Conservation (phyloP, 2,888 invertebrate species). For the Epinotia demarniana region DNA sequence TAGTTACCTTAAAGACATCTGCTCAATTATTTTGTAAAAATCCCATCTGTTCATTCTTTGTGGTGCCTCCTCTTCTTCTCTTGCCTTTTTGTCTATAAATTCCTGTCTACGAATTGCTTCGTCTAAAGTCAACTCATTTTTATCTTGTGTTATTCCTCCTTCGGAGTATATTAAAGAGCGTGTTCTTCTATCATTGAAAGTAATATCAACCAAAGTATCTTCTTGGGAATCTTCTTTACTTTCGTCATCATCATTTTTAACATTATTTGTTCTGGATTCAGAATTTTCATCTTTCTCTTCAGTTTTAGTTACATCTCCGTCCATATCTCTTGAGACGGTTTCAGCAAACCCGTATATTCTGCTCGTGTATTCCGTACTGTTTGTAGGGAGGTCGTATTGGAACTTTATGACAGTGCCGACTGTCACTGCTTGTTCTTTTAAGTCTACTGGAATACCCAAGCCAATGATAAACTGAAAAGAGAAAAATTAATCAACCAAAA, state of each 20-base stretch:
- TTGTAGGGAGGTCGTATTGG: constrained; percentile 87
- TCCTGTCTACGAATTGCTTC: constrained; percentile 82
- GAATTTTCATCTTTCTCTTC: constrained; percentile 45
- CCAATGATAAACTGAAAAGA: constrained; percentile 86
- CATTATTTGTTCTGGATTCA: constrained; percentile 48
- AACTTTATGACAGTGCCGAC: constrained; percentile 88
- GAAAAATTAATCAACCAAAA: constrained; percentile 33
- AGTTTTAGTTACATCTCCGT: constrained; percentile 55
- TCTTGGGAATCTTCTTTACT: constrained; percentile 52
- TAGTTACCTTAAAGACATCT: constrained; percentile 83
- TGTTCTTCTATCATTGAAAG: constrained; percentile 69
- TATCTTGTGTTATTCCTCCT: constrained; percentile 63
- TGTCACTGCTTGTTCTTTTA: constrained; percentile 86
- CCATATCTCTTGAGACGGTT: constrained; percentile 76
- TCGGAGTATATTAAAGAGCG: constrained; percentile 71
- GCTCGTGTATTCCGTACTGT: constrained; percentile 84
- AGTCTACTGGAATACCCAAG: constrained; percentile 87
- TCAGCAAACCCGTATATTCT: constrained; percentile 77
- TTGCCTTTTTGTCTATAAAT: constrained; percentile 68
- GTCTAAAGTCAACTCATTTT: constrained; percentile 67
- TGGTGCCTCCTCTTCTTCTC: constrained; percentile 62
- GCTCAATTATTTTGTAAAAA: constrained; percentile 86
- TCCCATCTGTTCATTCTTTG: constrained; percentile 86
- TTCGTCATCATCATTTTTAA: constrained; percentile 52
- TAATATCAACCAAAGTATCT: constrained; percentile 73